Evolutionary conservation across 2,113 vertebrate genomes (phyloP).

Genomic region (Phylloscopus trochiloides): DNA sequence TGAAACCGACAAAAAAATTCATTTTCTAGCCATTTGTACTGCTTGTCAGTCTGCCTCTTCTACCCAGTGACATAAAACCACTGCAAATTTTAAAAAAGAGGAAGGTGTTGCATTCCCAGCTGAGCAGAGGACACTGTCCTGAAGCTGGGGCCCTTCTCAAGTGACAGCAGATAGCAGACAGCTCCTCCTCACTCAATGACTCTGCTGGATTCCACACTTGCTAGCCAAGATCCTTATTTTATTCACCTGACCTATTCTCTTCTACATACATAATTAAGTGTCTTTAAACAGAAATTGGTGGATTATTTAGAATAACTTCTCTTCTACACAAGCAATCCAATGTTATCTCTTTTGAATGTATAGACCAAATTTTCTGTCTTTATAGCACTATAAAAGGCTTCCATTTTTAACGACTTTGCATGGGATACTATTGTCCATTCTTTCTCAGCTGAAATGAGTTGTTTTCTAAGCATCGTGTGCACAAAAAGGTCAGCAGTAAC

Average conservation of each 20-base stretch:
- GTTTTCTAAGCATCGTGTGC: neutral
- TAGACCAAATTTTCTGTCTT: neutral
- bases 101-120: neutral
- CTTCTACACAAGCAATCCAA: neutral
- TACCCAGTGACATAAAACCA: neutral
- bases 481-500: neutral
- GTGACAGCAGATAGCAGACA: neutral
- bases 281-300: neutral
- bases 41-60: neutral
- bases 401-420: neutral
- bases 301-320: neutral
- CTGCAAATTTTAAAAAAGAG: neutral
- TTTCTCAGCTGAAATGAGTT: neutral
- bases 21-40: neutral
- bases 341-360: neutral
- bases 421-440: neutral
- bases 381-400: neutral
- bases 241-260: neutral
- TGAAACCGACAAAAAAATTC: neutral
- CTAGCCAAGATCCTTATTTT: neutral
- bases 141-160: neutral
- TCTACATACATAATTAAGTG: neutral
- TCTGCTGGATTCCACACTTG: neutral
- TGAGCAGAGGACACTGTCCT: accelerated
- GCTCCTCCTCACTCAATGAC: neutral